These are phyloP conservation scores for Pangasius larnaudii DNA, from an alignment of 2,797 vertebrate genomes.

Conservation along the genomic window DNA sequence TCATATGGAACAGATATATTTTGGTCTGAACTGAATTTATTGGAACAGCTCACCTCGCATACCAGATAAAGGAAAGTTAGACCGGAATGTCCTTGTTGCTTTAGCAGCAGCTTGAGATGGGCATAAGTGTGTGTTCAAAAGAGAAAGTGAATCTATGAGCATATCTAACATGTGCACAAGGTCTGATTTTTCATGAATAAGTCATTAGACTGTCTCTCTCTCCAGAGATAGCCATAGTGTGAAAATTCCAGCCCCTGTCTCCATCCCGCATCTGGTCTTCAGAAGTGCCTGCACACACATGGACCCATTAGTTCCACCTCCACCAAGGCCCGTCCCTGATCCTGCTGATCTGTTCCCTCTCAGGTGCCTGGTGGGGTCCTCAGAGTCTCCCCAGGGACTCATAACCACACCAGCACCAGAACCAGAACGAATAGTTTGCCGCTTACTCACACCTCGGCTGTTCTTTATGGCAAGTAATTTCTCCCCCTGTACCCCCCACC, in stretches of 20 bases:
- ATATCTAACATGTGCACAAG: not conserved
- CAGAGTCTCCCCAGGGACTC: slow-evolving; percentile 68
- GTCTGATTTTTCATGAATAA: slow-evolving; percentile 8
- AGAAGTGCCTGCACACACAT: slow-evolving; percentile 75
- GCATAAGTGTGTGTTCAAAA: not conserved
- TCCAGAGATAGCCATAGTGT: slow-evolving; percentile 62
- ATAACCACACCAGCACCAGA: slow-evolving; percentile 77
- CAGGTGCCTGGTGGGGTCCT: slow-evolving; percentile 56
- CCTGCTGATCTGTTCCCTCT: slow-evolving; percentile 74
- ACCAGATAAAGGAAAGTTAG: slow-evolving; percentile 52
- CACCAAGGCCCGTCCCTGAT: slow-evolving; percentile 68
- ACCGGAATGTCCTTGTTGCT: slow-evolving; percentile 58
- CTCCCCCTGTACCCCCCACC: slow-evolving; percentile 58
- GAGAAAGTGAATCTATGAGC: not conserved
- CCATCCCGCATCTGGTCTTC: slow-evolving; percentile 77
- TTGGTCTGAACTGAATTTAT: slow-evolving; percentile 63
- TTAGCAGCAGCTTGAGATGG: slow-evolving; percentile 2
- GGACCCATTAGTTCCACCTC: slow-evolving; percentile 79
- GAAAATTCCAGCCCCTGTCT: slow-evolving; percentile 77
- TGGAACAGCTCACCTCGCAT: slow-evolving; percentile 63
- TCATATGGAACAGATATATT: slow-evolving; percentile 73
- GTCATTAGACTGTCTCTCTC: slow-evolving; percentile 30
- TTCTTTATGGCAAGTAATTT: slow-evolving; percentile 76
- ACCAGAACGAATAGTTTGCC: slow-evolving; percentile 74
- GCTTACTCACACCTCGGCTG: slow-evolving; percentile 66